Percentiles rank a stretch among this genome's conserved stretches.
Conservation (phyloP, 2,797 vertebrate species). For the Oryzias dopingdopingensis region DNA sequence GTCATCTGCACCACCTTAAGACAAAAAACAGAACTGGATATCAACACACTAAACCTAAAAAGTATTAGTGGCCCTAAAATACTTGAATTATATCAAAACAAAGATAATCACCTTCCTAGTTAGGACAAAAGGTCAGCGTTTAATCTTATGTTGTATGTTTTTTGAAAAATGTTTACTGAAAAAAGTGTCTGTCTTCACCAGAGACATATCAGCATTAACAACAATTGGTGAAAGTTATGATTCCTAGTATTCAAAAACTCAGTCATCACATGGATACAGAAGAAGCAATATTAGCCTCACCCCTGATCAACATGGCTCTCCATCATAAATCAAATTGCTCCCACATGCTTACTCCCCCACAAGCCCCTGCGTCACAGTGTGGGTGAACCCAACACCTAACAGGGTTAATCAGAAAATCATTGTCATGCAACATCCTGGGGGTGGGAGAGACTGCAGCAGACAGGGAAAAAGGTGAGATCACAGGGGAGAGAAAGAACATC, state of each 20-base stretch:
- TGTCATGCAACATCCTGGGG: constrained; percentile 57
- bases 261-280: background rate
- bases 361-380: constrained; percentile 33
- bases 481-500: constrained; percentile 58
- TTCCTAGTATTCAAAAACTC: background rate
- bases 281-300: constrained; percentile 15
- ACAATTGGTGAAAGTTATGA: background rate
- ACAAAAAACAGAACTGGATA: constrained; percentile 17
- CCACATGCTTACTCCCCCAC: constrained; percentile 28
- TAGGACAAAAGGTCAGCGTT: too few relatives aligned
- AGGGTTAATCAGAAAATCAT: constrained; percentile 77
- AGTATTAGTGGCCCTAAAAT: too few relatives aligned
- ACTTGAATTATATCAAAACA: too few relatives aligned
- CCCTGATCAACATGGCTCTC: constrained; percentile 20
- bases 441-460: constrained; percentile 12
- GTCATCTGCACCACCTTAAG: constrained; percentile 91
- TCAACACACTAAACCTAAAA: constrained; percentile 1
- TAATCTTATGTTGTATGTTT: background rate
- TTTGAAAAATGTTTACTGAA: background rate
- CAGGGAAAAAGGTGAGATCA: constrained; percentile 36
- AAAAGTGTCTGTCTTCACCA: too few relatives aligned
- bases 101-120: too few relatives aligned
- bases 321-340: constrained; percentile 28
- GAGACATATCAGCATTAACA: too few relatives aligned
- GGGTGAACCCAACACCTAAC: constrained; percentile 57